Evolutionary conservation across 2,797 vertebrate species (phyloP).

Genomic region (Molossus molossus): DNA sequence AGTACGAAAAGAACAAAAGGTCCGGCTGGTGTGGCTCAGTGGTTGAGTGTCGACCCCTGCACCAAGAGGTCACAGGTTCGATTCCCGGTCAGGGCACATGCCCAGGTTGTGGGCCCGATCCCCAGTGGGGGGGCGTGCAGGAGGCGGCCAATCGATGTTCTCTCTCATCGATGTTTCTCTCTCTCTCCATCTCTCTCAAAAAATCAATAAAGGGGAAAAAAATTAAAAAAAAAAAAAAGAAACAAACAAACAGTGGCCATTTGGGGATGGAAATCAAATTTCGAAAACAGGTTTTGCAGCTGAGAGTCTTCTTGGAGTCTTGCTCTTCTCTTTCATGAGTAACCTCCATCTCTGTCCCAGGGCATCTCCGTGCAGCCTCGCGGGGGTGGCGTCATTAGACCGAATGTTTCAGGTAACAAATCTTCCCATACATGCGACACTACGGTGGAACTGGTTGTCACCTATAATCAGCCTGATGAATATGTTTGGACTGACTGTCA

Average conservation of each 20-base stretch:
- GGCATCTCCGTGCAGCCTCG: conserved; percentile 51
- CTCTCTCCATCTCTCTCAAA: too few relatives aligned
- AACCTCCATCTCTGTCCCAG: conserved; percentile 76
- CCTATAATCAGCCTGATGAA: neutral
- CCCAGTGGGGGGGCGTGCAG: too few relatives aligned
- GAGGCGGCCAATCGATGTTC: too few relatives aligned
- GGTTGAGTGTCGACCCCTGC: too few relatives aligned
- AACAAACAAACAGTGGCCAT: conserved; percentile 52
- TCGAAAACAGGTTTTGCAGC: conserved; percentile 14
- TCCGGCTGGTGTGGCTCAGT: too few relatives aligned
- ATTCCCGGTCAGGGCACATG: too few relatives aligned
- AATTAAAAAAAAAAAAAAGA: neutral
- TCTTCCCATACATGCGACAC: conserved; percentile 67
- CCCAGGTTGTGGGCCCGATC: too few relatives aligned
- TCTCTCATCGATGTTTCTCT: too few relatives aligned
- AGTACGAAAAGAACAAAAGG: conserved; percentile 38
- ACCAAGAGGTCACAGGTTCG: too few relatives aligned
- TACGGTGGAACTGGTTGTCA: conserved; percentile 75
- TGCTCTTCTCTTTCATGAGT: conserved; percentile 69
- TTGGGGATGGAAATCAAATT: conserved; percentile 70
- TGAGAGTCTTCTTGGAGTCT: conserved; percentile 29
- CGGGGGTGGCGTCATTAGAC: conserved; percentile 70
- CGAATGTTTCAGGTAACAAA: conserved; percentile 72
- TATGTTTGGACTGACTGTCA: conserved; percentile 73
- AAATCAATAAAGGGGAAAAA: too few relatives aligned